Base-by-base conservation (phyloP, 2,888 invertebrate genomes). In the Hedya salicella region DNA sequence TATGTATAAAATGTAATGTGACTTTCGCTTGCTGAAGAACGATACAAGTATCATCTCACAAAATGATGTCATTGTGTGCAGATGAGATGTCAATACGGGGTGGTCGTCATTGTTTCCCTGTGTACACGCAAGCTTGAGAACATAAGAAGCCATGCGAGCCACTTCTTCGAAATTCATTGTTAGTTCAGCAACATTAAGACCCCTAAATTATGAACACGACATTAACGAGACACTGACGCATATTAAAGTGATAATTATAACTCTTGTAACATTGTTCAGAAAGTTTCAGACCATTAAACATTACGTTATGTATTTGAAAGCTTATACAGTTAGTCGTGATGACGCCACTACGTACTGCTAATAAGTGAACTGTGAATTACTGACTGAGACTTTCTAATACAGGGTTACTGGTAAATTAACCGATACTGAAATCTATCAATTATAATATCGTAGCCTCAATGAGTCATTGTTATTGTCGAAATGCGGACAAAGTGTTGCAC, bases 1-100 rank as follows among this genome's bases (percentile, higher is more conserved):
- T 36, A 36, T 9, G 40, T 53, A 84, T 79, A 76, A 83, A 83
- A 80, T 81, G 78, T 80, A 79, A 82, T 78, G 75, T 74, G 76
- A 86, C 91, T 91, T 91, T 91, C 91, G 85, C 88, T 75, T 60
- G 75, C 64, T 70, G 71, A 78, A 80, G 79, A 81, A 80, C 21
- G 21, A 49, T 81, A 78, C 74, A 75, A 76, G 68, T 75, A 73
- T 75, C 72, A 60, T 77, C 72, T 60, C 74, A 77, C 76, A 73
- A 78, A 79, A 79, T 77, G 75, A 78, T 80, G 80, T 81, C 78
- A 87, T 88, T 87, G 86, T 88, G 79, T 87, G 86, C 71, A 84
- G 83, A 85, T 87, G 78, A 83, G 77, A 77, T 73, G 74, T 70
- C 73, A 70, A 67, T 62, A 68, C 68, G 70, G 74, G 70, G 72